Evolutionary conservation across 2,113 vertebrate species (phyloP), one percentile per base, ranked within the genome.

Genomic region (Corythornis cristatus): DNA sequence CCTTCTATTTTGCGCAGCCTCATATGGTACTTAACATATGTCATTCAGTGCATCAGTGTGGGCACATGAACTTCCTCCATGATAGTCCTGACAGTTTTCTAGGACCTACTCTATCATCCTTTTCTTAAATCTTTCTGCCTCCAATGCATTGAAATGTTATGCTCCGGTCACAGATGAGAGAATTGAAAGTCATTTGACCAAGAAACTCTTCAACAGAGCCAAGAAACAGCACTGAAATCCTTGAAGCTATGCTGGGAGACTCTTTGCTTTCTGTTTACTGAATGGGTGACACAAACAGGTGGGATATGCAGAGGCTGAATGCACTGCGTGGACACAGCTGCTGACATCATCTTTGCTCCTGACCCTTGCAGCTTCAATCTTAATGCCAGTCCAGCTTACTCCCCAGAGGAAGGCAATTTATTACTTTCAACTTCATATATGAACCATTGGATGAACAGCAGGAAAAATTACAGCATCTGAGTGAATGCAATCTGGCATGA

Each of bases 1-100:
- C 56, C 70, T 84, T 93, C 86, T 20, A 58, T 82, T 93, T 65
- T 75, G 61, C 89, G 77, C 80, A 86, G 77, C 53, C 54, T 93
- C 81, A 45, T 33, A 28, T 53, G 48, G 46, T 66, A 37, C 68
- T 66, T 71, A 19, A 67, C 64, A 58, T 29, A 79, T 22, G 73
- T 57, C 68, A 65, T 43, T 48, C 0, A 0, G 56, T 70, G 58
- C 72, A 61, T 51, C 68, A 61, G 68, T 4, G 21, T 73, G 70
- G 70, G 64, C 56, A 73, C 68, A 50, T 35, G 62, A 77, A 58
- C 56, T 51, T 2, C 0, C 68, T 77, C 50, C 42, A 8, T 17
- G 9, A 82, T 71, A 26, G 3, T 50, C 79, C 75, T 14, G 23
- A 60, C 25, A 11, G 42, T n/a, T 75, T 66, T 37, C 67, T 48